Base-by-base conservation (phyloP, 2,888 invertebrate genomes). In the Drosophila antonietae region DNA sequence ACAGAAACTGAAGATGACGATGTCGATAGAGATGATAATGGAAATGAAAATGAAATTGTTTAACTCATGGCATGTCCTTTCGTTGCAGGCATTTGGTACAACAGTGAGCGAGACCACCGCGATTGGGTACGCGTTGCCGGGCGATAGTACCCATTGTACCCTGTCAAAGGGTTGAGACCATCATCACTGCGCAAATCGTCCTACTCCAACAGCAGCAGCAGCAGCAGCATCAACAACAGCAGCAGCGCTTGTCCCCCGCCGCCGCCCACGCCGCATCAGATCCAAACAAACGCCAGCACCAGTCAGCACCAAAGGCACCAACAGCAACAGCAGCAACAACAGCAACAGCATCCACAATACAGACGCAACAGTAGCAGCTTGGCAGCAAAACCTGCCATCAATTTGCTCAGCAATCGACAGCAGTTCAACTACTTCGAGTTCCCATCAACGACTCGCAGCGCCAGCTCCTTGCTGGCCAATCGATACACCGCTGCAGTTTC, bases 121-220 rank as follows among this genome's bases (percentile, higher is more conserved):
- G 92, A 93, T 91, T 93, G 92, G 92, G 92, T 93, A 84, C 92
- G 93, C 83, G 90, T 93, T 91, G 92, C 92, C 89, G 93, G 93
- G 82, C 93, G 93, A 93, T 93, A 93, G 93, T 93, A 93, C 91
- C 93, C 92, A 90, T 92, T 92, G 88, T 91, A 93, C 92, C 93
- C 93, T 91, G 92, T 91, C 83, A 93, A 93, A 90, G 92, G 93
- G 90, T 90, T 93, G 88, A 92, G 92, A 90, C 91, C 92, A 90
- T 88, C 92, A 89, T 91, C 92, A 84, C 89, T 91, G 84, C 92
- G 92, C 69, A 92, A 92, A 88, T 91, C 91, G 88, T 91, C 90
- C 81, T 90, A 89, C 80, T 78, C 88, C 81, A 90, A 85, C 82
- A 90, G 83, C 52, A 90, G 86, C 82, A 90, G 83, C 83, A 89